Conservation (phyloP, 2,797 vertebrate genomes). For the Falco cherrug region DNA sequence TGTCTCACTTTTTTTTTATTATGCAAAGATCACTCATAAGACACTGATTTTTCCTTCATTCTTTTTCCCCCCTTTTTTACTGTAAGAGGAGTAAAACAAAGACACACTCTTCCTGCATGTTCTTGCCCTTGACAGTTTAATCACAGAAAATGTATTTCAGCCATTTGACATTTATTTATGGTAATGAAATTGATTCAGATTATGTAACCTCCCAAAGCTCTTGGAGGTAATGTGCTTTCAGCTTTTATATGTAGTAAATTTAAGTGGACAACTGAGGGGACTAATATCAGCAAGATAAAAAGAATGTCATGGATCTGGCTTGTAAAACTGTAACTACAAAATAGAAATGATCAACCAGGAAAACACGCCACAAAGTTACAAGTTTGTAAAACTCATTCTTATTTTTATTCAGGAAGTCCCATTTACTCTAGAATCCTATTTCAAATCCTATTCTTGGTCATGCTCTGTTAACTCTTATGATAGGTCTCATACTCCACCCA, state of each 20-base stretch:
- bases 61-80: background rate
- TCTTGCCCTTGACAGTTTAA: conserved; percentile 74
- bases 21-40: background rate
- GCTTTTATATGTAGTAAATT: conserved; percentile 39
- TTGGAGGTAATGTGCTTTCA: background rate
- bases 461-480: background rate
- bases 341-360: background rate
- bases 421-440: background rate
- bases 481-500: background rate
- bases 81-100: background rate
- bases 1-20: background rate
- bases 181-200: conserved; percentile 70
- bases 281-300: background rate
- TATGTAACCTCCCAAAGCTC: conserved; percentile 51
- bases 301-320: background rate
- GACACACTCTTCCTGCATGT: conserved; percentile 43
- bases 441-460: background rate
- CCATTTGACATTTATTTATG: conserved; percentile 76
- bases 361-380: background rate
- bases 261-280: background rate
- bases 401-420: background rate
- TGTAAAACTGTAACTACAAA: background rate
- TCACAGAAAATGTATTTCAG: conserved; percentile 67
- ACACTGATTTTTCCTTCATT: background rate
- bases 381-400: background rate